Evolutionary conservation across 2,888 invertebrate genomes (phyloP).

Genomic region (Hyalella azteca): DNA sequence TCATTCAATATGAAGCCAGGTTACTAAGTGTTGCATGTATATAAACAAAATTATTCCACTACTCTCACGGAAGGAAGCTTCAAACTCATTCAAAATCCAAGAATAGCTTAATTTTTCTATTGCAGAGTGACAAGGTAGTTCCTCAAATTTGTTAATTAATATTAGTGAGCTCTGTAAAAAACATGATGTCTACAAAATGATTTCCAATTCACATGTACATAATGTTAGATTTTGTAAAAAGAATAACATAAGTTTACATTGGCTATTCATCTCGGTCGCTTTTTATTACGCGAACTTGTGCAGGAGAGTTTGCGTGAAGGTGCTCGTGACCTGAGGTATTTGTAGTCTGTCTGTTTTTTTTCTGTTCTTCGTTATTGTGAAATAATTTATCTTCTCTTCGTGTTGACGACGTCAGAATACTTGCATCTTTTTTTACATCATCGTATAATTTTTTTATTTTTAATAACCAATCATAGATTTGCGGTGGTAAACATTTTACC

Average conservation of each 20-base stretch:
- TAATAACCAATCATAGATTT: neutral
- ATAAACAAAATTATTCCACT: neutral
- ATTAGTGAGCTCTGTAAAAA: conserved; percentile 4
- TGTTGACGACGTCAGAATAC: neutral
- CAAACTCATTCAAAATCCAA: neutral
- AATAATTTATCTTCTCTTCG: neutral
- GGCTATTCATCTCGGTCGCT: conserved; percentile 10
- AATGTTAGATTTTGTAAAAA: conserved; percentile 31
- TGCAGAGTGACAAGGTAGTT: neutral
- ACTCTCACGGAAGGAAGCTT: neutral
- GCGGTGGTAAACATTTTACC: too few species aligned
- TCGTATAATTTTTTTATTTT: neutral
- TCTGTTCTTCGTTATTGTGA: conserved; percentile 9
- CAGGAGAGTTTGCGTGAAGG: neutral
- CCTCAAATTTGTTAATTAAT: neutral
- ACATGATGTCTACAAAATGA: neutral
- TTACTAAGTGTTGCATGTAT: neutral
- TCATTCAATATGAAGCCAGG: neutral
- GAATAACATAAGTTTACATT: neutral
- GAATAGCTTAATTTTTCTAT: neutral
- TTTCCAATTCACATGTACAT: neutral
- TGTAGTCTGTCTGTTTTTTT: neutral
- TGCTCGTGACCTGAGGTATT: neutral
- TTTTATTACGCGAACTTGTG: conserved; percentile 12
- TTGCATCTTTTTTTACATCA: neutral